A percentile compares a stretch with the other conserved stretches of the same genome.
Conservation (phyloP, 2,113 vertebrate genomes). For the Ahaetulla prasina region DNA sequence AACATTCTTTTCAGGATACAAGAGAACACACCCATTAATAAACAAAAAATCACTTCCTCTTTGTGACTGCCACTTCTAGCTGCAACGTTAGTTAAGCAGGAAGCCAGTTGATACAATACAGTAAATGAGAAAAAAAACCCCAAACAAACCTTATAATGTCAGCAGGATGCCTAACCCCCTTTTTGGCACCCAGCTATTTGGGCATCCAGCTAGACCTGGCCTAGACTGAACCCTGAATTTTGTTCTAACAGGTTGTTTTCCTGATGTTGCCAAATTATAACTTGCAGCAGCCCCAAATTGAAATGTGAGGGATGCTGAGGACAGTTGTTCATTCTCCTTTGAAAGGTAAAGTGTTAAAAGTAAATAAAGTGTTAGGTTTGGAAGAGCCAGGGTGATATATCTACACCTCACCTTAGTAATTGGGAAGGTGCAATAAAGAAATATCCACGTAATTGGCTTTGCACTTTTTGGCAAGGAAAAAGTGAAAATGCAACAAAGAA, state of each 20-base stretch:
- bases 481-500: background rate
- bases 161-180: background rate
- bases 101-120: background rate
- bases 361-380: background rate
- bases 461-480: background rate
- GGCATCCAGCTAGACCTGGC: too few relatives aligned
- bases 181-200: background rate
- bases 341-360: background rate
- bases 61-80: background rate
- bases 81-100: background rate
- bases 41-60: background rate
- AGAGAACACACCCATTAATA: background rate
- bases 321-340: background rate
- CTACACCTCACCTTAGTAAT: background rate
- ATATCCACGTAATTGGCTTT: background rate
- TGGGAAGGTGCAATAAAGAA: background rate
- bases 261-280: background rate
- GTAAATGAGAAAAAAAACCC: background rate
- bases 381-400: background rate
- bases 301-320: background rate
- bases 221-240: background rate
- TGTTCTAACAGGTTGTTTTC: background rate
- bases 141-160: background rate
- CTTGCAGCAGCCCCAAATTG: background rate
- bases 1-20: background rate